Evolutionary conservation across 2,797 vertebrate species (phyloP).

Genomic region (Sphenopsis melanotis): DNA sequence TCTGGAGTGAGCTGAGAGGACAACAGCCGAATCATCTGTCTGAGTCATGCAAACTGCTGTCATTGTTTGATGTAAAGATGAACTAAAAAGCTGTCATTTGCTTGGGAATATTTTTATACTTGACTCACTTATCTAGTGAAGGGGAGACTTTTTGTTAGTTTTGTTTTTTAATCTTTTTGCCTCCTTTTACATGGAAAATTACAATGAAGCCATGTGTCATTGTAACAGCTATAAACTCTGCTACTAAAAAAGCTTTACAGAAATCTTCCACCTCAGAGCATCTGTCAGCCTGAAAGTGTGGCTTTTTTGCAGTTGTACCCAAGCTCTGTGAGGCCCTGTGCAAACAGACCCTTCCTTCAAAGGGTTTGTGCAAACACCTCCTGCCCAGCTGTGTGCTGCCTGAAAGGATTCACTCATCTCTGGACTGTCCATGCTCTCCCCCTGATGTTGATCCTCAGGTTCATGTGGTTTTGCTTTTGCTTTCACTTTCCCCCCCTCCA

Average conservation of each 20-base stretch:
- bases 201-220: not conserved
- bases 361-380: not conserved
- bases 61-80: constrained; percentile 42
- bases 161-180: not conserved
- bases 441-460: not conserved
- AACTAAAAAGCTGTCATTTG: constrained; percentile 45
- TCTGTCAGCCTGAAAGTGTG: not conserved
- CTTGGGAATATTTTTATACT: constrained; percentile 43
- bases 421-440: not conserved
- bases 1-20: not conserved
- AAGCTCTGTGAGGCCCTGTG: not conserved
- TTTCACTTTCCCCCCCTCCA: not conserved
- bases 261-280: not conserved
- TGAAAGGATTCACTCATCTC: not conserved
- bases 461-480: not conserved
- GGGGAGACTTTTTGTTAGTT: not conserved
- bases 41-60: constrained; percentile 55
- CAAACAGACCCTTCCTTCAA: not conserved
- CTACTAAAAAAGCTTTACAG: not conserved
- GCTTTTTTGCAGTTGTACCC: not conserved
- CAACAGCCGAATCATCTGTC: constrained; percentile 2
- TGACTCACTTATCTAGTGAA: constrained; percentile 32
- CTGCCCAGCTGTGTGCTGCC: not conserved
- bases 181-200: not conserved
- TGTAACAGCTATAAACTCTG: not conserved